phyloP scores from a whole-genome alignment of 2,113 vertebrate genomes.

The Macrotus californicus region DNA sequence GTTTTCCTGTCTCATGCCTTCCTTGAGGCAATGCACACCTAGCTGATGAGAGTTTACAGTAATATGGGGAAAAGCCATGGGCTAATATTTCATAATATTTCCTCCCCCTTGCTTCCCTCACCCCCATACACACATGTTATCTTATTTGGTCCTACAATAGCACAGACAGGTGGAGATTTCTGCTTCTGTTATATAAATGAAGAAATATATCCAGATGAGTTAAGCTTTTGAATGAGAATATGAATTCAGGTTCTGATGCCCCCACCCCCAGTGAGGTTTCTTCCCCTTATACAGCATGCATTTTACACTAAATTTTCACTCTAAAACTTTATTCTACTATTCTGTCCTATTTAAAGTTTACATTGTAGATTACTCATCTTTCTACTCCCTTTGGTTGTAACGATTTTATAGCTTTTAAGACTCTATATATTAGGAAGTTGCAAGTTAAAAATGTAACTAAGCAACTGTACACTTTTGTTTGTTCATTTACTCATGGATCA shows the following conservation, averaged over 20 bases:
- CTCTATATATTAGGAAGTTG: neutral
- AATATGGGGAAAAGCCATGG: neutral
- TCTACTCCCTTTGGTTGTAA: neutral
- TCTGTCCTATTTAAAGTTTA: neutral
- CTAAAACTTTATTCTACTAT: neutral
- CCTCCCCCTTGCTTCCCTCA: fast-evolving
- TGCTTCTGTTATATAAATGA: neutral
- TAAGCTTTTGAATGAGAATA: neutral
- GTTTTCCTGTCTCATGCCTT: neutral
- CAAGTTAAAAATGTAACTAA: neutral
- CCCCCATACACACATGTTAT: neutral
- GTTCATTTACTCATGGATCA: neutral
- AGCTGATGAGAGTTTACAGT: neutral
- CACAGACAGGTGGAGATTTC: neutral
- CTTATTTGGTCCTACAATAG: neutral
- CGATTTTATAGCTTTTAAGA: neutral
- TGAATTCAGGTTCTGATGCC: neutral
- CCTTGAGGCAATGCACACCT: neutral
- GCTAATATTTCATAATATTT: neutral
- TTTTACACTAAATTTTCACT: neutral
- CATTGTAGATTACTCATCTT: neutral
- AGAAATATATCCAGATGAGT: neutral
- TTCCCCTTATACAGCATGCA: neutral
- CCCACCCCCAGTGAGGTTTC: neutral
- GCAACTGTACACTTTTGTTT: neutral